Percentiles rank a stretch among this genome's conserved stretches.
Evolutionary conservation across 2,113 vertebrate species (phyloP).

Genomic region (Actinemys pallida): DNA sequence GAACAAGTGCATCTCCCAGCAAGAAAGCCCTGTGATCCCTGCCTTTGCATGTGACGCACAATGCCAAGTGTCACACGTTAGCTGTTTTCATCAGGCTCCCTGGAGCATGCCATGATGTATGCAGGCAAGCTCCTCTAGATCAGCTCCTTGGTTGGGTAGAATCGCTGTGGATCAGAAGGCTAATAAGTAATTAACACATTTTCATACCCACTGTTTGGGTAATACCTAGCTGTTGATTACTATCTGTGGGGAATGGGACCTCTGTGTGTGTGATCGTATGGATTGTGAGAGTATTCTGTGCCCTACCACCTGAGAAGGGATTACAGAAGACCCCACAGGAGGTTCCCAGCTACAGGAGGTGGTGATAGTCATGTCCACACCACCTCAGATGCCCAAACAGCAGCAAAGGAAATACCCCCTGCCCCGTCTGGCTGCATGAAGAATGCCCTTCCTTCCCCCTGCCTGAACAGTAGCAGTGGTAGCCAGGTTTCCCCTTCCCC

Average conservation of each 20-base stretch:
- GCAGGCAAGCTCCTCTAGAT: not conserved
- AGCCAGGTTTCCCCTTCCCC: not conserved
- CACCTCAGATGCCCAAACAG: not conserved
- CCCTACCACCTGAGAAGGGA: not conserved
- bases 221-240: not conserved
- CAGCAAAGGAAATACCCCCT: not conserved
- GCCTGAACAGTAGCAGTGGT: not conserved
- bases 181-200: not conserved
- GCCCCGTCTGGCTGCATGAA: not conserved
- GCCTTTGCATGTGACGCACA: not conserved
- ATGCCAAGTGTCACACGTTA: not conserved
- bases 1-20: accelerated
- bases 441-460: not conserved
- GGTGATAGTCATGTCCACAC: not conserved
- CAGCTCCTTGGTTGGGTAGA: not conserved
- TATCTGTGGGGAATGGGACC: not conserved
- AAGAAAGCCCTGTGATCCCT: not conserved
- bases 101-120: not conserved
- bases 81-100: not conserved
- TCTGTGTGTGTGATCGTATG: not conserved
- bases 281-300: not conserved
- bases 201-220: not conserved
- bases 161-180: not conserved
- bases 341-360: not conserved
- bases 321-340: not conserved